Percentiles rank a stretch among this genome's conserved stretches.
These are phyloP conservation scores for Hirudo medicinalis DNA, from an alignment of 1,140 invertebrate genomes.

Conservation along the genomic window DNA sequence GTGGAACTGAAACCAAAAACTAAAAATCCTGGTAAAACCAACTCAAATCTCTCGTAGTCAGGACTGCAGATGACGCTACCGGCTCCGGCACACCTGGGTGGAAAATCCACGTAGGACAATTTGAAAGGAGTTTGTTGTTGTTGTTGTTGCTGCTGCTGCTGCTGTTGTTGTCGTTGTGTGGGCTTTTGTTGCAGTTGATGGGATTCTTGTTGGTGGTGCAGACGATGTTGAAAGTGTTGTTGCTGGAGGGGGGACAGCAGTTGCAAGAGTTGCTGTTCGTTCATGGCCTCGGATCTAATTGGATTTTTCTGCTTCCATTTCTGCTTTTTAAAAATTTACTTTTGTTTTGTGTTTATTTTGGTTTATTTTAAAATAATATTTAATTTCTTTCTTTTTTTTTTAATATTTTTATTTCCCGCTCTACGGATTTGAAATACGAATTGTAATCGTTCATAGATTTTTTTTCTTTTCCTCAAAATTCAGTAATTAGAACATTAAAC, in stretches of 20 bases:
- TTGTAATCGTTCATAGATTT: no score
- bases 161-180: background rate
- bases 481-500: no score
- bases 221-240: constrained; percentile 5
- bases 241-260: background rate
- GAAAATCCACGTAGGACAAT: constrained; percentile 23
- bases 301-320: no score
- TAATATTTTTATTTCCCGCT: no score
- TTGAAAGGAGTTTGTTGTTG: constrained; percentile 15
- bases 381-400: no score
- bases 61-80: constrained; percentile 22
- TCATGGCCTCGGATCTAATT: background rate
- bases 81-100: constrained; percentile 22
- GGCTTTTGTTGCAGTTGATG: background rate
- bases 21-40: constrained; percentile 6
- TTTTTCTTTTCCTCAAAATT: no score
- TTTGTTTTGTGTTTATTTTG: no score
- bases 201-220: background rate
- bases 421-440: no score
- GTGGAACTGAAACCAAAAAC: background rate
- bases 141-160: constrained; percentile 7
- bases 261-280: background rate
- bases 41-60: constrained; percentile 24
- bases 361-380: no score
- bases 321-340: no score